phyloP scores from a whole-genome alignment of 2,113 vertebrate species.

The Calidris pugnax region DNA sequence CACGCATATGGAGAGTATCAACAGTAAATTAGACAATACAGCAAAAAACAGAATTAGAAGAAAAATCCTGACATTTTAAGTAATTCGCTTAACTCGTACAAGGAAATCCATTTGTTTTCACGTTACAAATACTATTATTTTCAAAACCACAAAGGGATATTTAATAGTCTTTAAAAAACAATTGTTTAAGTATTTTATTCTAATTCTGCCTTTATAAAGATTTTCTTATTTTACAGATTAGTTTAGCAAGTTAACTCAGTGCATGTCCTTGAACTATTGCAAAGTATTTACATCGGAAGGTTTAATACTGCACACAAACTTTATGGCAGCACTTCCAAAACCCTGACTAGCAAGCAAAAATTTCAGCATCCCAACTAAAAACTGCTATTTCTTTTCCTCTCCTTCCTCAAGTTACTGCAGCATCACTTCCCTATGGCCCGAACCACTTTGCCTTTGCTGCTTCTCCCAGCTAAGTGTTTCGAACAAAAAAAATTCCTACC shows the following conservation, averaged over 20 bases:
- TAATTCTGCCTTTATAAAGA: neutral
- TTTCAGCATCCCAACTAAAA: neutral
- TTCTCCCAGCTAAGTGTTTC: neutral
- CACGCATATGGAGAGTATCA: neutral
- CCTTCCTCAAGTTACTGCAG: neutral
- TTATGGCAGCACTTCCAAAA: neutral
- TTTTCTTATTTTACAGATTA: neutral
- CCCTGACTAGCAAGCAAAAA: neutral
- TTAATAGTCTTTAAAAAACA: neutral
- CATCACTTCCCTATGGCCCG: neutral
- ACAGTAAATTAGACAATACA: neutral
- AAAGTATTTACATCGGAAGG: neutral
- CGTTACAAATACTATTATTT: neutral
- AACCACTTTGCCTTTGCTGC: neutral
- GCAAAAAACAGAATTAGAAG: neutral
- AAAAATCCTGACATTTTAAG: conserved; percentile 1
- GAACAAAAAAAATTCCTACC: neutral
- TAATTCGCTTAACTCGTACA: neutral
- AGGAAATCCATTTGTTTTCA: conserved; percentile 2
- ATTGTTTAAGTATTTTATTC: neutral
- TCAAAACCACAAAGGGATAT: neutral
- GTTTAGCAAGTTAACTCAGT: neutral
- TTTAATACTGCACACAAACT: neutral
- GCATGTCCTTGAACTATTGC: neutral
- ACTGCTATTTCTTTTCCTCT: neutral